Evolutionary conservation across 1,140 invertebrate species (phyloP).

Genomic region (Subanguina moxae): DNA sequence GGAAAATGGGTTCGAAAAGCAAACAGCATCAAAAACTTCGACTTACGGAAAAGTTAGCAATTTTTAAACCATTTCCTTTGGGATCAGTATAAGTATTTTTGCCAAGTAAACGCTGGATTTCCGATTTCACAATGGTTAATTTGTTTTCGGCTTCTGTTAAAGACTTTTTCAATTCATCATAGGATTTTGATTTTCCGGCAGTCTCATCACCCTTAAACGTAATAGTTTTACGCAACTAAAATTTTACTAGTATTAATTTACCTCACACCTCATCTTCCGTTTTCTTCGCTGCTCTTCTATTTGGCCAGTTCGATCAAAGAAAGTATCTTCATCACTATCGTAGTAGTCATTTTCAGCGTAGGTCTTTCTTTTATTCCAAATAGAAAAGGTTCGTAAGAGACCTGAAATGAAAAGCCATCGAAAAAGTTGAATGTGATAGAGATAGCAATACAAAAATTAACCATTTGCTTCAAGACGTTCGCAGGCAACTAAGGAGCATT

Average conservation of each 20-base stretch:
- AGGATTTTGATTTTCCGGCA: slow-evolving; percentile 17
- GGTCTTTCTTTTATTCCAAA: slow-evolving; percentile 67
- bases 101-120: slow-evolving; percentile 19
- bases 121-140: slow-evolving; percentile 14
- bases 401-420: slow-evolving; percentile 5
- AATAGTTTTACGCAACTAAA: no score
- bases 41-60: slow-evolving; percentile 28
- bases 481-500: slow-evolving; percentile 28
- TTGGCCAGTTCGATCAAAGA: slow-evolving; percentile 85
- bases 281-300: slow-evolving; percentile 79
- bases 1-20: not conserved
- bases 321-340: slow-evolving; percentile 94
- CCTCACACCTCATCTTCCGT: slow-evolving; percentile 70
- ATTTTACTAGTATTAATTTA: not conserved
- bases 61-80: not conserved
- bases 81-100: slow-evolving; percentile 14
- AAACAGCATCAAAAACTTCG: not conserved
- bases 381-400: slow-evolving; percentile 19
- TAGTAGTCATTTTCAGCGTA: slow-evolving; percentile 86
- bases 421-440: not conserved
- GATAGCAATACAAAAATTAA: no score
- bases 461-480: slow-evolving; percentile 27
- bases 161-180: slow-evolving; percentile 17
- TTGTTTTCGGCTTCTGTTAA: slow-evolving; percentile 19
- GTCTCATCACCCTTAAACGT: not conserved